These are phyloP conservation scores for Calameuta filiformis DNA, from an alignment of 2,888 invertebrate species.

Conservation along the genomic window DNA sequence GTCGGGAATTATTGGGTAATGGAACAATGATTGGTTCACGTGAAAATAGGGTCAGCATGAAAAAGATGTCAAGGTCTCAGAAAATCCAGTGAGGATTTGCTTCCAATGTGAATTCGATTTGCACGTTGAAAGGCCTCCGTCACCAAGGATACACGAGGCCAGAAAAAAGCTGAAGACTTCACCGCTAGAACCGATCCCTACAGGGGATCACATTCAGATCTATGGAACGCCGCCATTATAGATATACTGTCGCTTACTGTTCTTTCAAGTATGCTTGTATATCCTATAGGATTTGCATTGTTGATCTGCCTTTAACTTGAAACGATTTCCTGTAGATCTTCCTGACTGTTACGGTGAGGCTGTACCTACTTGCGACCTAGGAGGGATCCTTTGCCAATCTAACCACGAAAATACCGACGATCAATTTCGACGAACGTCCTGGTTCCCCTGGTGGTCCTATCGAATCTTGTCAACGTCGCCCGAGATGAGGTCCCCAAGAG, in stretches of 20 bases:
- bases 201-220: neutral
- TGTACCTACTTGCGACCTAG: neutral
- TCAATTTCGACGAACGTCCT: neutral
- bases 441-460: neutral
- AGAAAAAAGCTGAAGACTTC: neutral
- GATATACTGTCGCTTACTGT: neutral
- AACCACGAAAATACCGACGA: slow-evolving; percentile 1
- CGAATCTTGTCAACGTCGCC: slow-evolving; percentile 20
- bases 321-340: neutral
- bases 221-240: neutral
- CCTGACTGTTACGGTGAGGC: neutral
- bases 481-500: slow-evolving; percentile 15
- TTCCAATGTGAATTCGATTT: slow-evolving; percentile 15
- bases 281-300: too few species aligned
- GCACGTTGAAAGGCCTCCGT: slow-evolving; percentile 21
- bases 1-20: neutral
- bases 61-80: neutral
- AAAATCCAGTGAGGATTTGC: neutral
- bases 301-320: neutral
- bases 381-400: neutral
- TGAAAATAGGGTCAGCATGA: neutral
- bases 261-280: neutral
- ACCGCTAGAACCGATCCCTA: neutral
- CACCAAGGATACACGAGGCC: neutral
- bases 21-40: neutral